These are phyloP conservation scores for Globodera rostochiensis DNA, from an alignment of 1,140 invertebrate genomes.

Conservation along the genomic window DNA sequence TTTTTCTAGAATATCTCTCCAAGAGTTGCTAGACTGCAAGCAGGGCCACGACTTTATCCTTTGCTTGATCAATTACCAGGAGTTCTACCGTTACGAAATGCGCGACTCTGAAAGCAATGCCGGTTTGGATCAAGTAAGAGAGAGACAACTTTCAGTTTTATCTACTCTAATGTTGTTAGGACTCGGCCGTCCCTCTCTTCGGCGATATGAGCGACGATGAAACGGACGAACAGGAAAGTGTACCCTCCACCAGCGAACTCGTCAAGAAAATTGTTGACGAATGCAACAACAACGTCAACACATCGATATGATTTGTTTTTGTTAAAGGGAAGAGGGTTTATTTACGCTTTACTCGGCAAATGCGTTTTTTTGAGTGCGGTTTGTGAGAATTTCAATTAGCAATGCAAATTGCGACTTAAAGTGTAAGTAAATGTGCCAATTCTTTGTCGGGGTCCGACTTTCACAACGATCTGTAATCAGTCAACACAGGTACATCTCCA, in stretches of 20 bases:
- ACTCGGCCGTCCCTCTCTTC: constrained; percentile 17
- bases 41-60: constrained; percentile 38
- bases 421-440: too few relatives aligned
- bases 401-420: too few relatives aligned
- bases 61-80: constrained; percentile 22
- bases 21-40: constrained; percentile 31
- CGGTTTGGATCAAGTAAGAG: not conserved
- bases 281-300: not conserved
- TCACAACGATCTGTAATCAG: too few relatives aligned
- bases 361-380: too few relatives aligned
- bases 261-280: not conserved
- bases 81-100: constrained; percentile 38
- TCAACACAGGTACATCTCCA: too few relatives aligned
- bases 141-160: not conserved
- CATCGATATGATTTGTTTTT: too few relatives aligned
- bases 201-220: constrained; percentile 16
- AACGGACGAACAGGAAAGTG: not conserved
- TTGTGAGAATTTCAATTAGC: too few relatives aligned
- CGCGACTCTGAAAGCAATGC: constrained; percentile 17
- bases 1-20: constrained; percentile 26
- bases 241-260: not conserved
- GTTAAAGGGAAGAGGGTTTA: too few relatives aligned
- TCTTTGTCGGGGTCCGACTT: too few relatives aligned
- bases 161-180: not conserved
- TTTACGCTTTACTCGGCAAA: too few relatives aligned